Evolutionary conservation across 2,797 vertebrate species (phyloP), one percentile per base, ranked within the genome.

Genomic region (Melanotaenia parkinsoni): DNA sequence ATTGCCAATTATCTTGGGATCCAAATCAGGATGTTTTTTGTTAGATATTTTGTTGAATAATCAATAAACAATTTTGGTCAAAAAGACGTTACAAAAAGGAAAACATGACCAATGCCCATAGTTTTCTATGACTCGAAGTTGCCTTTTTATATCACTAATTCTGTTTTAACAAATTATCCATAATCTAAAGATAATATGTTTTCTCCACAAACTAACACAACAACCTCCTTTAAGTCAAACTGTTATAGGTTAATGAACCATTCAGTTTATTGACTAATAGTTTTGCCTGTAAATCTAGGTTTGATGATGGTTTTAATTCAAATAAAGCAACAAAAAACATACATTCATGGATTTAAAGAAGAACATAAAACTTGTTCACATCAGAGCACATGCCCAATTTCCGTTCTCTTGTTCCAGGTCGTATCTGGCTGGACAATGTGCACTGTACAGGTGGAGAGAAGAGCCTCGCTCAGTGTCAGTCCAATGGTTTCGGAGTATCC

Each of bases 381-480:
- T 51, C 24, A 14, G 9, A 38, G 26, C 11, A 14, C 18, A 11
- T 64, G 16, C 26, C 0, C 5, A 40, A 37, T 58, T 24, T 0
- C 13, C 5, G 57, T 20, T 66, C n/a, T 80, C 8, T 69, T 6
- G 5, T 68, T 86, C 1, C 87, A 99, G 97, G 97, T 47, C 95
- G 45, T 3, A 97, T 99, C 62, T 98, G 96, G 97, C 68, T 99
- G 64, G 98, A 99, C 90, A 99, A 99, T 0, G 86, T 99, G 61
- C 93, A 98, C 91, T 99, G 98, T 70, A 94, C 74, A 0, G 98
- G 98, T 5, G 82, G 58, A 5, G 98, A 99, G 91, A 86, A 84
- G 6, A 96, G 95, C 7, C 89, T 99, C 54, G 95, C 95, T 0
- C 91, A 94, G 0, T 99, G 98, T 26, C 71, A 84, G 1, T 98